Evolutionary conservation across 1,140 invertebrate genomes (phyloP).

Genomic region (Drosophila cardini): DNA sequence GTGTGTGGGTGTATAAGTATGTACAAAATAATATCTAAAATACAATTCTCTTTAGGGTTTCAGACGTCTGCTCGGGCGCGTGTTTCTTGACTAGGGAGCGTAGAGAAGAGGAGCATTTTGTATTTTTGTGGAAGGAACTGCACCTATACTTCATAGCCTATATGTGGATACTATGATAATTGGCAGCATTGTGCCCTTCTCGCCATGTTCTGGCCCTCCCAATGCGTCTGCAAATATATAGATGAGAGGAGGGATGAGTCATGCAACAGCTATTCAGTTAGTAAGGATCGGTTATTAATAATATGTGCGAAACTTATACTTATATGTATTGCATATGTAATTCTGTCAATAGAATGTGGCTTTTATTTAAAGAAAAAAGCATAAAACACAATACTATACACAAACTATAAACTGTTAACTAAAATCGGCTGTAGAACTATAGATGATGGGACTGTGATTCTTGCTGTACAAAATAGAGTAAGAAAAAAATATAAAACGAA

Average conservation of each 20-base stretch:
- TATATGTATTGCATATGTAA: slow-evolving; percentile 1
- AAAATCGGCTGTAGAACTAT: slow-evolving; percentile 50
- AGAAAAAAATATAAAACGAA: slow-evolving; percentile 46
- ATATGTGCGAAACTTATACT: slow-evolving; percentile 8
- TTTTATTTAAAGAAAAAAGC: slow-evolving; percentile 36
- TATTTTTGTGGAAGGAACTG: slow-evolving; percentile 68
- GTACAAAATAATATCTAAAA: slow-evolving; percentile 75
- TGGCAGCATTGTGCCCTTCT: slow-evolving; percentile 81
- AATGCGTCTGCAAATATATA: slow-evolving; percentile 82
- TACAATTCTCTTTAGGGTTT: slow-evolving; percentile 55
- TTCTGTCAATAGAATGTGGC: neutral
- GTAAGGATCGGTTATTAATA: slow-evolving; percentile 4
- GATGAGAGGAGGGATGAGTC: slow-evolving; percentile 76
- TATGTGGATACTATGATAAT: slow-evolving; percentile 74
- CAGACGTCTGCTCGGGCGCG: slow-evolving; percentile 49
- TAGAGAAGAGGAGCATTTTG: slow-evolving; percentile 50
- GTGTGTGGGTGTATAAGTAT: slow-evolving; percentile 27
- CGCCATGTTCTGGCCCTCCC: slow-evolving; percentile 70
- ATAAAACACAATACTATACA: slow-evolving; percentile 13
- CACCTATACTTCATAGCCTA: slow-evolving; percentile 54
- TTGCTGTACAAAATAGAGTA: slow-evolving; percentile 66
- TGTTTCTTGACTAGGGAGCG: slow-evolving; percentile 63
- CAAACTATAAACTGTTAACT: slow-evolving; percentile 7
- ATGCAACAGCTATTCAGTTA: slow-evolving; percentile 37
- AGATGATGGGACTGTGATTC: slow-evolving; percentile 59